phyloP scores from a whole-genome alignment of 2,797 vertebrate species.

The Allobates femoralis region DNA sequence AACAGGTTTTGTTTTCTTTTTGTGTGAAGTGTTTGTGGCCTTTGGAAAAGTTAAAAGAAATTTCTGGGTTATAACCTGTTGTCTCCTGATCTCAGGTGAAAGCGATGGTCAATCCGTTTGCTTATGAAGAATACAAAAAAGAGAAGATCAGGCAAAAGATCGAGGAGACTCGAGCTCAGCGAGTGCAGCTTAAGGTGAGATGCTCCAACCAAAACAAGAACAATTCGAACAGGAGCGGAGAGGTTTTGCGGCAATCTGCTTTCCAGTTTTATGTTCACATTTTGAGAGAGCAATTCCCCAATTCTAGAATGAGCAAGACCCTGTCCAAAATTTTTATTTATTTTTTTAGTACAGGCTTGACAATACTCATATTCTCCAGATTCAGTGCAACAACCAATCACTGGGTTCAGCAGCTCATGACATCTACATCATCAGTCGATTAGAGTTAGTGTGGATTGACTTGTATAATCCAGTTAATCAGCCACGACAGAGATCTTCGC shows the following conservation, averaged over 20 bases:
- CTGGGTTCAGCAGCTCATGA: too few species aligned
- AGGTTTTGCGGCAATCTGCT: background rate
- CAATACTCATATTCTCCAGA: too few species aligned
- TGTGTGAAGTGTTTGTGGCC: background rate
- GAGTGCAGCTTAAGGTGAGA: slow-evolving; percentile 91
- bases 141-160: slow-evolving; percentile 97
- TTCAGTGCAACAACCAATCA: too few species aligned
- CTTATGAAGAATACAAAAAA: slow-evolving; percentile 95
- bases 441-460: too few species aligned
- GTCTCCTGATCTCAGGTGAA: slow-evolving; percentile 81
- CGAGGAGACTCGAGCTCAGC: slow-evolving; percentile 90
- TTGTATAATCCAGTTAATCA: too few species aligned
- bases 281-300: too few species aligned
- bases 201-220: background rate
- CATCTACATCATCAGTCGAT: too few species aligned
- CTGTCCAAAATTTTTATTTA: too few species aligned
- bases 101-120: slow-evolving; percentile 94
- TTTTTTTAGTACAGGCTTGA: too few species aligned
- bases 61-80: background rate
- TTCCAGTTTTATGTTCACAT: background rate
- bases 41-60: background rate
- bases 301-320: too few species aligned
- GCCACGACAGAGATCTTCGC: too few species aligned
- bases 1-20: too few species aligned
- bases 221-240: background rate